Conservation (phyloP, 2,113 vertebrate genomes). For the Elachura formosa region DNA sequence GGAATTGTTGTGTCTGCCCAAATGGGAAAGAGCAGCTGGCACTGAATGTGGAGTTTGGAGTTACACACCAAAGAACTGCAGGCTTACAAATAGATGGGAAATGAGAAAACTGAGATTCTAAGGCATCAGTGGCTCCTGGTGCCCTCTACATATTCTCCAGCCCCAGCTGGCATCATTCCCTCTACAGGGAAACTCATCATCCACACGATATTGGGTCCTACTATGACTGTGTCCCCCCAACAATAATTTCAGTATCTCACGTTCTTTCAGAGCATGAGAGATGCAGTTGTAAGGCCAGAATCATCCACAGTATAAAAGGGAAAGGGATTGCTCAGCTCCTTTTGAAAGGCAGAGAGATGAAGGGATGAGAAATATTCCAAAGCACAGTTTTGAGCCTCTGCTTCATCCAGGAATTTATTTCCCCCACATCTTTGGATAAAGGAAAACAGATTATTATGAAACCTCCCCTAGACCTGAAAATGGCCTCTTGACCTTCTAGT, state of each 20-base stretch:
- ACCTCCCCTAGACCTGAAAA: background rate
- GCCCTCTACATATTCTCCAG: background rate
- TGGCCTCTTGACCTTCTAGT: background rate
- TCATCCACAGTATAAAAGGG: background rate
- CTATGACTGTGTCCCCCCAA: background rate
- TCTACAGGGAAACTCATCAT: background rate
- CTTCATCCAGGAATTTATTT: background rate
- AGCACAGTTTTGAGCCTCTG: background rate
- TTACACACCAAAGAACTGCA: too few relatives aligned
- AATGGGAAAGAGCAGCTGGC: too few relatives aligned
- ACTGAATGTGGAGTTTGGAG: too few relatives aligned
- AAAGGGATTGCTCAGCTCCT: background rate
- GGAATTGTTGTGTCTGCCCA: too few relatives aligned
- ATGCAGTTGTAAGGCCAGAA: background rate
- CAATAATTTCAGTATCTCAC: background rate
- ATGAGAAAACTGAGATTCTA: background rate
- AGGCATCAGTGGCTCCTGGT: background rate
- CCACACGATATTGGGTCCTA: background rate
- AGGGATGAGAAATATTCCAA: background rate
- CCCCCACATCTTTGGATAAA: background rate
- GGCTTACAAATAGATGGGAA: fast-evolving
- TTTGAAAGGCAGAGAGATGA: background rate
- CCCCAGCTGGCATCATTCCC: background rate
- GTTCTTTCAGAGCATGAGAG: background rate
- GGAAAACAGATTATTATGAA: background rate